A percentile compares a stretch with the other conserved stretches of the same genome.
Evolutionary conservation across 2,113 vertebrate genomes (phyloP).

Genomic region (Rallus limicola): DNA sequence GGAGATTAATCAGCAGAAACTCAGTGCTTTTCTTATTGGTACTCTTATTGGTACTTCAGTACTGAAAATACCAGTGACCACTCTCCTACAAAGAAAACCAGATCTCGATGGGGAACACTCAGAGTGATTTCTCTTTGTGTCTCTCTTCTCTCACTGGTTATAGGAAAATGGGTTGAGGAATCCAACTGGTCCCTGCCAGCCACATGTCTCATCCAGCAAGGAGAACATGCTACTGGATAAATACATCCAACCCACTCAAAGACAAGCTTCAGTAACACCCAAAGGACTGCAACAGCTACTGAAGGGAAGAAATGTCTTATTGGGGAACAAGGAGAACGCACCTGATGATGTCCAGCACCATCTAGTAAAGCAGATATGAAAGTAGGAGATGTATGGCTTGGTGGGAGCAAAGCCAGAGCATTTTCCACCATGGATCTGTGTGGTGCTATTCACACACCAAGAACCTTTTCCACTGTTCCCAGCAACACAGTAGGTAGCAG

Average conservation of each 20-base stretch:
- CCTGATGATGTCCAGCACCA: rapidly evolving
- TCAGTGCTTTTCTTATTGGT: background rate
- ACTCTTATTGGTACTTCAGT: no score
- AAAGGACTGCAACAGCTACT: background rate
- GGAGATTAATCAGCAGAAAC: background rate
- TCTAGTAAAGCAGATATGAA: background rate
- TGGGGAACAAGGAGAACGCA: background rate
- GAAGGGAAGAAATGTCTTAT: background rate
- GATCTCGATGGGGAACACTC: background rate
- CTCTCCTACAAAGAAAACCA: background rate
- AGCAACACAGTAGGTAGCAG: background rate
- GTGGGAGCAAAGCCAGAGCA: background rate
- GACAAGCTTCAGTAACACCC: background rate
- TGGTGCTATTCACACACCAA: background rate
- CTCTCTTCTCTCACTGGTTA: background rate
- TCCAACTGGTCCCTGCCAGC: background rate
- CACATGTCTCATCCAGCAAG: background rate
- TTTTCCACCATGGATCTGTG: background rate
- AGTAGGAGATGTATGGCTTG: background rate
- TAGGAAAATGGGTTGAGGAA: background rate
- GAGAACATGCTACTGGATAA: background rate
- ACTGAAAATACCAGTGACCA: background rate
- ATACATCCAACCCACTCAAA: background rate
- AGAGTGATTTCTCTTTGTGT: background rate
- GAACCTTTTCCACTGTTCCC: background rate